Base-by-base conservation (phyloP, 2,888 invertebrate genomes). In the Cheiracanthium punctorium region DNA sequence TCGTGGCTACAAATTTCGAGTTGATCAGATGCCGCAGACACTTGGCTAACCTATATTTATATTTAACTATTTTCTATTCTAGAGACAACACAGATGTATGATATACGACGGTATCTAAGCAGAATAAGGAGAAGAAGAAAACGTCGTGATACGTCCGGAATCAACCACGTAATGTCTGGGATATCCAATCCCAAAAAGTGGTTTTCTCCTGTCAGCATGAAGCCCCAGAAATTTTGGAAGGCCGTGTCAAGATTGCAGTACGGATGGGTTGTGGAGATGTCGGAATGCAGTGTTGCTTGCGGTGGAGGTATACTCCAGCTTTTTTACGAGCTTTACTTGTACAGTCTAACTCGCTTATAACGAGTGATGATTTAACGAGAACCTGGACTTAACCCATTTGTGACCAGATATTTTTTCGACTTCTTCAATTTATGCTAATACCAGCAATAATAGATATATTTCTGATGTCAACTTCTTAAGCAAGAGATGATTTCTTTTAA, bases 271-370 rank as follows among this genome's bases (percentile, higher is more conserved):
- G 87, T 89, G 12, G 88, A 86, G n/a, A 79, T 89, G 77, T 88
- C 88, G 1, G 89, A 89, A 69, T 89, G 89, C 76, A 82, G 86
- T 28, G 79, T 77, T 0, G 70, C 82, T 12, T 89, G 89, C 43
- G 89, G 89, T 7, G 88, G 88, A 67, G 89, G 89, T 80, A 76
- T 74, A 37, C n/a, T n/a, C n/a, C n/a, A n/a, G n/a, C n/a, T n/a
- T n/a, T n/a, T n/a, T n/a, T 70, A 33, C n/a, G n/a, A n/a, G n/a
- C 14, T n/a, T 12, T 24, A 64, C 14, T 64, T 64, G 20, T n/a
- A n/a, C n/a, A n/a, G n/a, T n/a, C n/a, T n/a, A n/a, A n/a, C n/a
- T n/a, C n/a, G n/a, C n/a, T n/a, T n/a, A n/a, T n/a, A n/a, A n/a
- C n/a, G n/a, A n/a, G n/a, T n/a, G n/a, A n/a, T n/a, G n/a, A n/a